phyloP scores from a whole-genome alignment of 1,140 invertebrate genomes.

The Leptestheria dahalacensis region DNA sequence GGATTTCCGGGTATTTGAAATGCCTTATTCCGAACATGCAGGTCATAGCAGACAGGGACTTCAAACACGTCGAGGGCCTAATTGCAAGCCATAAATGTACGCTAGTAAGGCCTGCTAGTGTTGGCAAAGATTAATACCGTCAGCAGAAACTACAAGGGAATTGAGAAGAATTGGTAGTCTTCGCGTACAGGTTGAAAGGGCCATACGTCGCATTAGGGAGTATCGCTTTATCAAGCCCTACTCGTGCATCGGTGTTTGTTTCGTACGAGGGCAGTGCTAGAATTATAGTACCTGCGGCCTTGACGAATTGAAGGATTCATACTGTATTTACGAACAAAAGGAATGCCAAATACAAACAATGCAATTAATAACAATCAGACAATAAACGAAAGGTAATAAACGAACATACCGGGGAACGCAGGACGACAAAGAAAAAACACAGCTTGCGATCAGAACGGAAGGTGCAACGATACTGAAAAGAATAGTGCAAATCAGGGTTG shows the following conservation, averaged over 20 bases:
- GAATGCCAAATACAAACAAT: too few species aligned
- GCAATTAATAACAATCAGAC: too few species aligned
- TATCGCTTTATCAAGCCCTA: constrained; percentile 28
- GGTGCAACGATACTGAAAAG: too few species aligned
- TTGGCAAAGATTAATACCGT: constrained; percentile 19
- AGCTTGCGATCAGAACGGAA: too few species aligned
- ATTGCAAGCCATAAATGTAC: constrained; percentile 21
- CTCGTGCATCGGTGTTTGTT: constrained; percentile 22
- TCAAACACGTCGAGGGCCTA: constrained; percentile 25
- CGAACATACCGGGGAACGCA: too few species aligned
- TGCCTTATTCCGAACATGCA: constrained; percentile 17
- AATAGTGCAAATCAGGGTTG: too few species aligned
- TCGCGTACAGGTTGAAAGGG: constrained; percentile 29
- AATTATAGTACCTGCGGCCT: too few species aligned
- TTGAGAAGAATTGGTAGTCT: constrained; percentile 29
- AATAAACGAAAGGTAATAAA: too few species aligned
- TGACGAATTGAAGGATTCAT: too few species aligned
- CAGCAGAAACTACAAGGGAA: constrained; percentile 24
- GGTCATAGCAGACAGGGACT: constrained; percentile 28
- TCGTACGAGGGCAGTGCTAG: too few species aligned
- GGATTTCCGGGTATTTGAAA: constrained; percentile 25
- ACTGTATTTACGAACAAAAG: too few species aligned
- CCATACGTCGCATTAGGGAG: constrained; percentile 26
- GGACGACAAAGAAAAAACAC: too few species aligned
- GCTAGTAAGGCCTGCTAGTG: constrained; percentile 29